Evolutionary conservation across 1,140 invertebrate genomes (phyloP).

Genomic region (Zaprionus nigranus): DNA sequence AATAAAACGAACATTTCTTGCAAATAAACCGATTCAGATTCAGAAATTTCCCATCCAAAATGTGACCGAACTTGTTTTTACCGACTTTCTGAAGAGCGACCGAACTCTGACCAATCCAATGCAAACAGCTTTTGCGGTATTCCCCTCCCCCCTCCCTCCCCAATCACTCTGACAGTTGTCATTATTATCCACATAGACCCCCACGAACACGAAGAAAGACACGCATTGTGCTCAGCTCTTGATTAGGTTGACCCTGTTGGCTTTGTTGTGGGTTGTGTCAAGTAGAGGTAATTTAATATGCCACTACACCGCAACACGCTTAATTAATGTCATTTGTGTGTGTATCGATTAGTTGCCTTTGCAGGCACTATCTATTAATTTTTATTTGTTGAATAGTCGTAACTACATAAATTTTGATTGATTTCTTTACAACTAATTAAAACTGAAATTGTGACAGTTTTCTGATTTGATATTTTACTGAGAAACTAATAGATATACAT

Average conservation of each 20-base stretch:
- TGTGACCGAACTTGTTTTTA: conserved; percentile 63
- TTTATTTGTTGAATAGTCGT: too few species aligned
- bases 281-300: neutral
- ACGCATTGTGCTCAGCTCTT: conserved; percentile 3
- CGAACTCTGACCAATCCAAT: conserved; percentile 4
- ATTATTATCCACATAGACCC: conserved; percentile 34
- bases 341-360: neutral
- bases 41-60: conserved; percentile 29
- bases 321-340: neutral
- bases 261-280: conserved; percentile 1
- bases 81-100: conserved; percentile 21
- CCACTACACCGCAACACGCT: neutral
- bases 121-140: conserved; percentile 34
- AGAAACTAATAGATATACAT: too few species aligned
- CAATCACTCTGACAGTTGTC: conserved; percentile 22
- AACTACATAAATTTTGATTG: neutral
- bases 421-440: neutral
- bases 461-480: too few species aligned
- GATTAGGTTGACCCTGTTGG: neutral
- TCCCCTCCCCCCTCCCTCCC: neutral
- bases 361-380: neutral
- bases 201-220: neutral
- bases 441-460: neutral
- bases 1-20: conserved; percentile 64
- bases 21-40: conserved; percentile 62